phyloP scores from a whole-genome alignment of 2,113 vertebrate species.

The Podiceps cristatus region DNA sequence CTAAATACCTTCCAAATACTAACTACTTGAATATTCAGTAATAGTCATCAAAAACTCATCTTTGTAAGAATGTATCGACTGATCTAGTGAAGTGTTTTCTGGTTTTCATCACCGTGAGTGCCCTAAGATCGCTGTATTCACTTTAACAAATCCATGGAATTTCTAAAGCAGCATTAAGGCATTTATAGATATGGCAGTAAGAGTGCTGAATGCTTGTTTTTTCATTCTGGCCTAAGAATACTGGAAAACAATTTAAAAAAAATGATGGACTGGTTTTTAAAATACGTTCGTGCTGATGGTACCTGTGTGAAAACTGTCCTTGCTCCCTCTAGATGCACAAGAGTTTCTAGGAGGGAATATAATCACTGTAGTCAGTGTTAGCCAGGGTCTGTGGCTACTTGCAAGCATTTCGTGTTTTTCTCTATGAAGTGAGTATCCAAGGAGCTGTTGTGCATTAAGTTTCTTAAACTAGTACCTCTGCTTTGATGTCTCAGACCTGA shows the following conservation, averaged over 20 bases:
- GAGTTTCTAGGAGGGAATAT: neutral
- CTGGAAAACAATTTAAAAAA: neutral
- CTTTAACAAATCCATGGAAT: neutral
- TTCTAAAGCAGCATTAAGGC: neutral
- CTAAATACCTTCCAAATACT: neutral
- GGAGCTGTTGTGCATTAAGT: neutral
- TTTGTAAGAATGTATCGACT: neutral
- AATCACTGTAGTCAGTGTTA: neutral
- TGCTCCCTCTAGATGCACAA: neutral
- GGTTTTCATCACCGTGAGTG: neutral
- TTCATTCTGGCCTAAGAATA: neutral
- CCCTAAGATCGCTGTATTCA: neutral
- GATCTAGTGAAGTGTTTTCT: neutral
- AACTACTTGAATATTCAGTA: neutral
- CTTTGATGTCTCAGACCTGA: neutral
- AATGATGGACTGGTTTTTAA: neutral
- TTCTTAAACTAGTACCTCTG: neutral
- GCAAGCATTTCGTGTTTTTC: neutral
- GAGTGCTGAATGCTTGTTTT: neutral
- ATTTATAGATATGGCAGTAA: neutral
- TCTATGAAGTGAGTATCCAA: neutral
- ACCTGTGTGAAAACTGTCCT: neutral
- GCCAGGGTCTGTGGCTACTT: neutral
- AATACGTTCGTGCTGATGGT: neutral
- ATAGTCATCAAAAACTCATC: neutral